A percentile compares a stretch with the other conserved stretches of the same genome.
These are phyloP conservation scores for Caenorhabditis briggsae DNA, from an alignment of 1,140 invertebrate genomes.

Conservation along the genomic window DNA sequence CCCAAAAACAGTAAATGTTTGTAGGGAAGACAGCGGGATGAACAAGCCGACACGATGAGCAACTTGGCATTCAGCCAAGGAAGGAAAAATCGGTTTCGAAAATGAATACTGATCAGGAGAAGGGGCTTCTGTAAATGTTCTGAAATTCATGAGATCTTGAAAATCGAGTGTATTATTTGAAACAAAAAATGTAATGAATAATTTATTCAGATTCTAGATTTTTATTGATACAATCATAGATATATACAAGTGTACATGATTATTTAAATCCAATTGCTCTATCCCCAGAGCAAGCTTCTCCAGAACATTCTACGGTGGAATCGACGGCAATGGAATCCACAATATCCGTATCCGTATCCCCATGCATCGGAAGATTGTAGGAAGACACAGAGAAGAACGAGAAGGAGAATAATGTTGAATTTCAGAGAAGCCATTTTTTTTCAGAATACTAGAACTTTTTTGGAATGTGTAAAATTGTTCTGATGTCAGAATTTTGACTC, in stretches of 20 bases:
- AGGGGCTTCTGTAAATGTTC: too few species aligned
- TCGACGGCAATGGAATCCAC: conserved; percentile 31
- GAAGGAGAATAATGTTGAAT: neutral
- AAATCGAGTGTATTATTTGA: too few species aligned
- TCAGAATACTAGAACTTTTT: neutral
- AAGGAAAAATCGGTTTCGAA: conserved; percentile 7
- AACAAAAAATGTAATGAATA: too few species aligned
- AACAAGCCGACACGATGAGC: neutral
- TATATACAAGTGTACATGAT: conserved; percentile 5
- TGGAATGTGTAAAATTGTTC: neutral
- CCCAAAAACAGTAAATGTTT: neutral
- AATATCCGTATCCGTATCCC: neutral
- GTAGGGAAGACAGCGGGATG: neutral
- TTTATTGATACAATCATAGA: too few species aligned
- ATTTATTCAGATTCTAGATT: too few species aligned
- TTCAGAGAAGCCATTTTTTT: neutral
- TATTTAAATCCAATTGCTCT: neutral
- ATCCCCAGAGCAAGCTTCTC: conserved; percentile 15
- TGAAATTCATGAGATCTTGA: too few species aligned
- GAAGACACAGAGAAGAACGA: neutral
- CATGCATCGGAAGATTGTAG: neutral
- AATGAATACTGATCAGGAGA: neutral
- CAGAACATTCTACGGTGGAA: conserved; percentile 32
- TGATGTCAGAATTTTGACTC: neutral
- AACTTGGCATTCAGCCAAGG: conserved; percentile 16